Evolutionary conservation across 2,797 vertebrate genomes (phyloP), one percentile per base, ranked within the genome.

Genomic region (Octomys mimax): DNA sequence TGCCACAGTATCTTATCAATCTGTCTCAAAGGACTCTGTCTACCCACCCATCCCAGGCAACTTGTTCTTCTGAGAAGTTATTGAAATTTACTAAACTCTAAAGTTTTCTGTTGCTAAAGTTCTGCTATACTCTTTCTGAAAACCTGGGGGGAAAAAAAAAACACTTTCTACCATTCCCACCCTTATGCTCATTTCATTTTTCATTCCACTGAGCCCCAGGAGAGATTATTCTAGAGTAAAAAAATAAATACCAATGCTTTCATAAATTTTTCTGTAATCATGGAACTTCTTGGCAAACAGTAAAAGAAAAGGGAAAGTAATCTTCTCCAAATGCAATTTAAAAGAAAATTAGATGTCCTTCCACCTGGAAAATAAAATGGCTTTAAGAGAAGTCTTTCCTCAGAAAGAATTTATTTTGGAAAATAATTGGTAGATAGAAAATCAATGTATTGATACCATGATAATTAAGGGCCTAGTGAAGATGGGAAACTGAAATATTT

Each of bases 401-500:
- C 57, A 22, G 92, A 70, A 71, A 91, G n/a, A 73, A 64, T 83
- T 61, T 83, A 21, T 94, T 66, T 93, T 92, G 39, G 22, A 21
- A 75, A 95, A 77, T 70, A 94, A 89, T 10, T 92, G 54, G 22
- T 85, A 28, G 13, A 61, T 6, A 87, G n/a, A 92, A 36, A 8
- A 94, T 85, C 71, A 89, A 42, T 22, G 49, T 78, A 68, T 92
- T 93, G 91, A 80, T 93, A 92, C 71, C 39, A 16, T 73, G 59
- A 64, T 93, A 49, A 93, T 49, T 90, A 12, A 87, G 26, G 2
- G 39, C 36, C 84, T 87, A 78, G 84, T 61, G 31, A 87, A 97
- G 52, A 89, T 75, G 31, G 96, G 57, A 97, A 96, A 83, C 96
- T 97, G 57, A 97, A 95, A 97, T 87, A 88, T 46, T 94, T 97